Evolutionary conservation across 2,888 invertebrate genomes (phyloP).

Genomic region (Lumbricus terrestris): DNA sequence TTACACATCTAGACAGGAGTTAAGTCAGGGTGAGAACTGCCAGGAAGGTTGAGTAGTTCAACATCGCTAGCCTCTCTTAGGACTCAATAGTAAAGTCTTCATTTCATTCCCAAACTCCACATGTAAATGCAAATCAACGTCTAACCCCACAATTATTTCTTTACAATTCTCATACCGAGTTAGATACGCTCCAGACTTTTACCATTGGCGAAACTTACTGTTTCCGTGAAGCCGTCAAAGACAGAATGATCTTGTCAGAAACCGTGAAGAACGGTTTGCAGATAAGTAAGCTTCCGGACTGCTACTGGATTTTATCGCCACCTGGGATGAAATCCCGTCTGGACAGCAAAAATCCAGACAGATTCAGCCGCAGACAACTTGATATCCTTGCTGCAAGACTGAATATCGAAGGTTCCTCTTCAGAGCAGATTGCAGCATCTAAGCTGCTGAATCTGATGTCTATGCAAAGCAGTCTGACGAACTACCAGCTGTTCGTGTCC

Average conservation of each 20-base stretch:
- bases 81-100: no score
- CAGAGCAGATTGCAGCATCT: not conserved
- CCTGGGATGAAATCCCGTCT: not conserved
- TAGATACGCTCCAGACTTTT: no score
- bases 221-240: not conserved
- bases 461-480: not conserved
- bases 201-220: not conserved
- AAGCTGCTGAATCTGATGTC: not conserved
- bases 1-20: no score
- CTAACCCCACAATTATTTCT: no score
- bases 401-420: not conserved
- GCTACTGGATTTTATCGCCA: not conserved
- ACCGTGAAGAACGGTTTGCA: not conserved
- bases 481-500: not conserved
- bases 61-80: no score
- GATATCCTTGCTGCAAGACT: not conserved
- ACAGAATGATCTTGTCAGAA: not conserved
- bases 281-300: not conserved
- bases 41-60: no score
- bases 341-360: not conserved
- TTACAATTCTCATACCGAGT: no score
- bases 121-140: no score
- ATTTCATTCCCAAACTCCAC: no score
- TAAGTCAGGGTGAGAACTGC: no score
- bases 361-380: not conserved